Evolutionary conservation across 2,797 vertebrate genomes (phyloP), one percentile per base, ranked within the genome.

Genomic region (Leontopithecus rosalia): DNA sequence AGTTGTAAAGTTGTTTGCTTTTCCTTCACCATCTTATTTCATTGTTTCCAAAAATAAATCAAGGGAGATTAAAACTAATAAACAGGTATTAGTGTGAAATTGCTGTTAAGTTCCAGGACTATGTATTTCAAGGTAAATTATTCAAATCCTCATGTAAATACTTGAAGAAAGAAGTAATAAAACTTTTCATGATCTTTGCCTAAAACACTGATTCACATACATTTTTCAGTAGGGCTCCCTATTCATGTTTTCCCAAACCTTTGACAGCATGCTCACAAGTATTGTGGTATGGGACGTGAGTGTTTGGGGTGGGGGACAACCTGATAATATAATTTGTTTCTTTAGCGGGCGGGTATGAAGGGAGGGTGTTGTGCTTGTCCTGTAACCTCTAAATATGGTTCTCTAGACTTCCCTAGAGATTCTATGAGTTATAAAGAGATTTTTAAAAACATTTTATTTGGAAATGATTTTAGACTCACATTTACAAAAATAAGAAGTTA

Each of bases 21-120:
- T 85, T 26, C 13, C 28, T 17, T 6, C 20, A 77, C 83, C 22
- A 4, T 90, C 1, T 61, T 33, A 33, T 17, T 41, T 80, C 81
- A 73, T 85, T 94, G 11, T 91, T 91, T 93, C 41, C 48, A 91
- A 92, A 93, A 36, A 81, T 86, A 80, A 93, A 91, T 94, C 57
- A 64, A 84, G 39, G 48, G 72, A 79, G 58, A 90, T 64, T 94
- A 72, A 90, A 87, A 87, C 88, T 70, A 92, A 36, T 33, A 81
- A 85, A 36, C 7, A 95, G 70, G 86, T 73, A 80, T 90, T 48
- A 88, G 24, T 81, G 1, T 94, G 83, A 92, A 70, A 81, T 94
- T 96, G 73, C 43, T 83, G 30, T 95, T 89, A 75, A 93, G 94
- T 83, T 90, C 20, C 41, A 39, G 3, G 24, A 7, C 28, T 88